Evolutionary conservation across 2,113 vertebrate species (phyloP), one percentile per base, ranked within the genome.

Genomic region (Megaleporinus macrocephalus): DNA sequence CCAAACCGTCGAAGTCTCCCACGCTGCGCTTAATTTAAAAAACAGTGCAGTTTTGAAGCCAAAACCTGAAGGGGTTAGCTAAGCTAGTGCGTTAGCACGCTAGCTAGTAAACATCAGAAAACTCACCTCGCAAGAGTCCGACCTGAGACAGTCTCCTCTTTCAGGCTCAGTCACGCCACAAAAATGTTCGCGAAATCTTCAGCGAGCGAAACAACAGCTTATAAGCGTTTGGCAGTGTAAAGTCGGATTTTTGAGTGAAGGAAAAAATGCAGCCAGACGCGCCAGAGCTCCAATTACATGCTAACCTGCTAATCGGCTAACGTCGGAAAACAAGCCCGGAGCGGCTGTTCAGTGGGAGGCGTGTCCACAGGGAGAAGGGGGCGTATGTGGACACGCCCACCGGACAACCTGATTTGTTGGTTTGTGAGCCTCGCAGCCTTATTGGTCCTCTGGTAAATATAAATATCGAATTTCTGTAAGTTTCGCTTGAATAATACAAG

Each of bases 241-340:
- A 55, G 44, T 55, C 49, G 14, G 29, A 61, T 5, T 10, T 33
- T n/a, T 71, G 15, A 63, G 51, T 22, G 18, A n/a, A n/a, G 4
- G 63, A 62, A 86, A 83, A 76, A 73, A 53, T 36, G 59, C 27
- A 77, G 66, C 76, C 26, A 66, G 47, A 77, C 33, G 59, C 77
- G 77, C 81, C 78, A 71, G 49, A 76, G 62, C 65, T 84, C 62
- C 65, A 73, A 59, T 75, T 69, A 79, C 78, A 76, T 76, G 78
- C 83, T 84, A 84, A 59, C 72, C 49, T 80, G 83, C 83, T 84
- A 84, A 84, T 80, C 75, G 83, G 83, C 83, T 84, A 84, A 84
- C 83, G 63, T 80, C 63, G 73, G 83, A 84, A 84, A 84, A 84
- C 83, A 84, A 84, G 78, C 78, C 53, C 63, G 75, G 78, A 66